Base-by-base conservation (phyloP, 2,113 vertebrate genomes). In the Nanorana parkeri region DNA sequence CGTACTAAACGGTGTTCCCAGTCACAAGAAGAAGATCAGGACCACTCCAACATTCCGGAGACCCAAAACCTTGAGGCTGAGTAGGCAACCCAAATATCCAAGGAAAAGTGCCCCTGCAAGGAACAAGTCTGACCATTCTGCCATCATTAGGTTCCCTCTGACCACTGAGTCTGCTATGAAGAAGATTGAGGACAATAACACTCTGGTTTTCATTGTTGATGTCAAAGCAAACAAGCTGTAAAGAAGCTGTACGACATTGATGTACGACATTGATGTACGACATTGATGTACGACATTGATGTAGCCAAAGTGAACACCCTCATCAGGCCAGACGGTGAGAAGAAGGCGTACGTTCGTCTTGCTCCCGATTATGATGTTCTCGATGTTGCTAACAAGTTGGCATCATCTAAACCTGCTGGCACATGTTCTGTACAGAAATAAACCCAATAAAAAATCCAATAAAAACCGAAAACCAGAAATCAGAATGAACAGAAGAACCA, bases 331-430 rank as follows among this genome's bases (percentile, higher is more conserved):
- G 97, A 99, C 15, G 97, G 98, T 73, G 97, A 99, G 88, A 99
- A 99, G 91, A 99, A 99, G 82, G 97, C 97, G 0, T 99, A 99
- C 0, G 98, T 99, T 63, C 95, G 97, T 73, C 93, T 99, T n/a
- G 97, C 98, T 87, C 98, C 98, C 4, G 98, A 99, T 88, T 99
- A 98, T 0, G 98, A 99, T 89, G 97, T 96, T 0, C 90, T 99
- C 88, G 98, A 99, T 92, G 98, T 99, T 89, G 97, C 98, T 81
- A 99, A 99, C 94, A 99, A 99, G 99, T 99, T 90, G 97, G 97
- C 85, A 99, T 99, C 93, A 99, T 99, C 95, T 99, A 96, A 97
- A 93, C 86, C 87, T 87, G 61, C 55, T 85, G 89, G 86, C 68
- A 86, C 3, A 15, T 84, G 87, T 90, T 85, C 88, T 92, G 90